These are phyloP conservation scores for Protodeltote pygarga DNA, from an alignment of 2,888 invertebrate species.

Conservation along the genomic window DNA sequence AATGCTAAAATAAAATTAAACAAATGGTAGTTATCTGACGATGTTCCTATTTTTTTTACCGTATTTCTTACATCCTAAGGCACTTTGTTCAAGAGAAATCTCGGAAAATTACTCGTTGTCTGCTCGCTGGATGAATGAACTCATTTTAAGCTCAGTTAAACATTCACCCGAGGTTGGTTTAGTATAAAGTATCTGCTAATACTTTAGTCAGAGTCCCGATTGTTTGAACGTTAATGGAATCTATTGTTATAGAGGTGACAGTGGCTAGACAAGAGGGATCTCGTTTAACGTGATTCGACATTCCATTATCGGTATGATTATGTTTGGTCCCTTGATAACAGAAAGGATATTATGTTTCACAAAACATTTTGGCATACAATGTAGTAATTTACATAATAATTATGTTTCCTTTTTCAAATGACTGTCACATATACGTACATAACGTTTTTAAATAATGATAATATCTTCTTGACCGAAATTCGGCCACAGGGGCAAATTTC, in stretches of 20 bases:
- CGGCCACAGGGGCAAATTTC: too few species aligned
- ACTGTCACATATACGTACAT: constrained; percentile 41
- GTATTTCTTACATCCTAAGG: constrained; percentile 12
- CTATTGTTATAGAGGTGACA: constrained; percentile 60
- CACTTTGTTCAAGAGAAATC: constrained; percentile 25
- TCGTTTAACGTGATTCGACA: constrained; percentile 53
- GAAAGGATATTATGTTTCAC: constrained; percentile 21
- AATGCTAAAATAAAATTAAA: too few species aligned
- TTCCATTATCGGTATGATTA: constrained; percentile 55
- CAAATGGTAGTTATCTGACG: too few species aligned
- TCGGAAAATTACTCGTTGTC: constrained; percentile 5
- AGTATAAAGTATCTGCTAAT: constrained; percentile 50
- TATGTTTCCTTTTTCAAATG: constrained; percentile 24
- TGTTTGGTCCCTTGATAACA: constrained; percentile 41
- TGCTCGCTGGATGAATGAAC: constrained; percentile 27
- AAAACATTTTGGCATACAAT: constrained; percentile 20
- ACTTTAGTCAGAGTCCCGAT: constrained; percentile 48
- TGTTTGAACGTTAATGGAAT: constrained; percentile 63
- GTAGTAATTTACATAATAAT: constrained; percentile 27
- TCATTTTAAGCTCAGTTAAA: constrained; percentile 38
- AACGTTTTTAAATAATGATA: neutral
- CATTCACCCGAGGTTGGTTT: constrained; percentile 29
- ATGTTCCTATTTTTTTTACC: too few species aligned
- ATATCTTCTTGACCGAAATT: neutral
- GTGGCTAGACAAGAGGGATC: constrained; percentile 47